A percentile compares a stretch with the other conserved stretches of the same genome.
These are phyloP conservation scores for Hypomesus transpacificus DNA, from an alignment of 2,113 vertebrate species.

Conservation along the genomic window DNA sequence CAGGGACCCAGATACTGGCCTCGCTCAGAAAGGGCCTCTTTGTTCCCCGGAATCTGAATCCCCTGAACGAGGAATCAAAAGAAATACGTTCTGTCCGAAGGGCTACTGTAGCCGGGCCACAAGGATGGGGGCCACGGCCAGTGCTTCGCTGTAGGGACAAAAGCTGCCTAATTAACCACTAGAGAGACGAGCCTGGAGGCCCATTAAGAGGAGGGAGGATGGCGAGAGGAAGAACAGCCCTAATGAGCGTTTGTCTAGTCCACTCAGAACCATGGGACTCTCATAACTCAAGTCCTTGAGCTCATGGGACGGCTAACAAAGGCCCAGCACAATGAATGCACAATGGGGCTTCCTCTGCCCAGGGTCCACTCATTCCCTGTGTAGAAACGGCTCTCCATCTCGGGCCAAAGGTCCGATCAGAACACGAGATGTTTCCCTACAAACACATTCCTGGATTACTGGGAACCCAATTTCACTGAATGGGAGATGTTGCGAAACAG, in stretches of 20 bases:
- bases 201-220: conserved; percentile 57
- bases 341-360: conserved; percentile 56
- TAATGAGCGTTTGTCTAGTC: conserved; percentile 72
- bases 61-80: conserved; percentile 66
- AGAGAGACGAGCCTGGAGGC: conserved; percentile 52
- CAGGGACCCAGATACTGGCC: conserved; percentile 29
- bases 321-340: conserved; percentile 61
- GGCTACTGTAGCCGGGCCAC: conserved; percentile 42
- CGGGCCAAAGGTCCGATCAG: neutral
- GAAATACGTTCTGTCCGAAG: conserved; percentile 57
- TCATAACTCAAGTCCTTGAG: conserved; percentile 59
- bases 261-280: conserved; percentile 64
- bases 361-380: conserved; percentile 31
- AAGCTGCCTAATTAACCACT: conserved; percentile 73
- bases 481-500: too few species aligned
- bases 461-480: too few species aligned
- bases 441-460: too few species aligned
- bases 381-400: neutral
- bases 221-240: conserved; percentile 55
- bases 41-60: conserved; percentile 59
- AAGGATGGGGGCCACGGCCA: conserved; percentile 53
- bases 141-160: conserved; percentile 66
- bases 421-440: too few species aligned
- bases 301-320: conserved; percentile 62
- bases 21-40: conserved; percentile 59